A percentile compares a stretch with the other conserved stretches of the same genome.
Conservation (phyloP, 1,140 invertebrate species). For the Liolophura sinensis region DNA sequence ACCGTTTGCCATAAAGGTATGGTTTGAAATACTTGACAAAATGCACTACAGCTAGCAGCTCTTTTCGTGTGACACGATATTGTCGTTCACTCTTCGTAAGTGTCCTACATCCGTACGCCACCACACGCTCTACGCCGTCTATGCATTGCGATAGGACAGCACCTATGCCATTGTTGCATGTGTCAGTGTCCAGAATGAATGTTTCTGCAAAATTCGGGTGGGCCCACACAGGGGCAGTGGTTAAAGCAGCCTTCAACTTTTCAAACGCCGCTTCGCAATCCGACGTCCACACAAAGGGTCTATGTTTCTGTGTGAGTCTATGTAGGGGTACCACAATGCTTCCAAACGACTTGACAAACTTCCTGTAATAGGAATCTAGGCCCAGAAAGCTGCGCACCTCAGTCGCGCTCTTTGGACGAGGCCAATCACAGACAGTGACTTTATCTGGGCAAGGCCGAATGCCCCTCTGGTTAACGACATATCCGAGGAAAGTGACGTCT, state of each 20-base stretch:
- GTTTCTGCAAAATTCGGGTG: too few species aligned
- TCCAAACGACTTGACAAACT: constrained; percentile 8
- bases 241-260: too few species aligned
- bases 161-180: too few species aligned
- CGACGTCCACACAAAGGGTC: too few species aligned
- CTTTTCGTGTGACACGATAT: constrained; percentile 34
- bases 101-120: constrained; percentile 11
- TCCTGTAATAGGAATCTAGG: constrained; percentile 8
- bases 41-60: constrained; percentile 33
- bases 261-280: too few species aligned
- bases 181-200: too few species aligned
- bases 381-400: constrained; percentile 7
- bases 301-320: too few species aligned
- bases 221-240: too few species aligned
- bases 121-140: too few species aligned
- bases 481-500: constrained; percentile 14
- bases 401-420: neutral
- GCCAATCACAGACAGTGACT: constrained; percentile 8
- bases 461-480: constrained; percentile 11
- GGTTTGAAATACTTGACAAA: constrained; percentile 30
- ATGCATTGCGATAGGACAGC: too few species aligned
- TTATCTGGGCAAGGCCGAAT: constrained; percentile 3
- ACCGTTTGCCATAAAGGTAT: constrained; percentile 18
- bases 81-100: constrained; percentile 21
- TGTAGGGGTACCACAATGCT: constrained; percentile 39